Evolutionary conservation across 2,888 invertebrate genomes (phyloP), one percentile per base, ranked within the genome.

Genomic region (Endotricha flammealis): DNA sequence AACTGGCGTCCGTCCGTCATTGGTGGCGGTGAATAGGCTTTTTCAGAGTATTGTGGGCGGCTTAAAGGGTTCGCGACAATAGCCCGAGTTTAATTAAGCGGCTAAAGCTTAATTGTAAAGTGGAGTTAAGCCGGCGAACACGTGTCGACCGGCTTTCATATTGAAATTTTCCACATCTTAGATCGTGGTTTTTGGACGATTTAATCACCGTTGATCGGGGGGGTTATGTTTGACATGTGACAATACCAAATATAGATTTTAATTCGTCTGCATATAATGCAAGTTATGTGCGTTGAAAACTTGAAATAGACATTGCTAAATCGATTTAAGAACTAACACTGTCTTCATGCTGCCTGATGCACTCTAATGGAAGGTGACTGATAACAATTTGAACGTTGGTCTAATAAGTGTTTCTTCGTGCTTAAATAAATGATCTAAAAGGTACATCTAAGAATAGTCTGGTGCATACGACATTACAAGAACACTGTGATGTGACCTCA

Each of bases 21-120:
- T 65, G 50, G 55, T 47, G 48, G 50, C 45, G 42, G 38, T 79
- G 67, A 75, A 80, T 73, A 65, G 69, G 69, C 69, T 71, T 77
- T 81, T 81, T 76, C 62, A 67, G 63, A 65, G 68, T 73, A 79
- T 80, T 79, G 75, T 72, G 67, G 71, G 58, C 63, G 64, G 68
- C 66, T 78, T 71, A 78, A 78, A 80, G 78, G 81, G 79, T 66
- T 70, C 66, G 72, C 72, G 77, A 80, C 79, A 80, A 82, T 78
- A 71, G 73, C 66, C 68, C 64, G 69, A 64, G 82, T 76, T 85
- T 82, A 85, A 85, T 85, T 85, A 85, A 82, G 80, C 81, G 76
- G 66, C 78, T 82, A 75, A 81, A 75, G 79, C 80, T 81, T 81
- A 81, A 82, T 85, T 85, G 79, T 82, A 70, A n/a, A 81, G 79